A percentile compares a stretch with the other conserved stretches of the same genome.
phyloP scores from a whole-genome alignment of 2,113 vertebrate species.

The Oncorhynchus nerka region DNA sequence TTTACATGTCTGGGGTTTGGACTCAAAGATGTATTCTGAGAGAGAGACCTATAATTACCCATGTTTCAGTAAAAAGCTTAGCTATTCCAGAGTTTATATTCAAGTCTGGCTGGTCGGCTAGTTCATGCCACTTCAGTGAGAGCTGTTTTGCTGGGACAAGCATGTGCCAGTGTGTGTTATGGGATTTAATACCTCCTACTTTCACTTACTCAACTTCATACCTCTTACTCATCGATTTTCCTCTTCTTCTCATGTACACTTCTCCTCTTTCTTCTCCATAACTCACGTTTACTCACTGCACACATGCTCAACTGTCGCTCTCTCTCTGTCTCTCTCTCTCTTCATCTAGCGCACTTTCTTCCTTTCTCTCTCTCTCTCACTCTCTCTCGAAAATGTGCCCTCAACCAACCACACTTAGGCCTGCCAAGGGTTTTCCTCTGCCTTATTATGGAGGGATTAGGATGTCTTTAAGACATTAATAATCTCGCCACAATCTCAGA shows the following conservation, averaged over 20 bases:
- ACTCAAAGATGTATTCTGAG: neutral
- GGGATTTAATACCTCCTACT: neutral
- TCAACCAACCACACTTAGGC: neutral
- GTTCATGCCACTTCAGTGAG: neutral
- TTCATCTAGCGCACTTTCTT: too few relatives aligned
- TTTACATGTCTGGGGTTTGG: neutral
- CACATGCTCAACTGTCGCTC: neutral
- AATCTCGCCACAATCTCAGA: slow-evolving; percentile 12
- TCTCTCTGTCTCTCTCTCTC: neutral
- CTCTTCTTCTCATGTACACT: neutral
- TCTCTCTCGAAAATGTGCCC: too few relatives aligned
- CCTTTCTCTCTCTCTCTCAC: too few relatives aligned
- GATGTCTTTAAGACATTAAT: slow-evolving; percentile 30
- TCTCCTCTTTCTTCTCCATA: neutral
- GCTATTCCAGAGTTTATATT: neutral
- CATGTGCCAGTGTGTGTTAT: neutral
- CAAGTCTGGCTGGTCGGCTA: neutral
- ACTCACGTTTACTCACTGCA: neutral
- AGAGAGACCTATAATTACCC: neutral
- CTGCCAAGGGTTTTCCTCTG: too few relatives aligned
- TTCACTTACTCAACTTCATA: neutral
- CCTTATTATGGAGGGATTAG: slow-evolving; percentile 19
- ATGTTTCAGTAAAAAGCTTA: neutral
- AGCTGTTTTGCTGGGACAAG: neutral
- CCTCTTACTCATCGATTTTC: neutral